Conservation (phyloP, 2,888 invertebrate genomes). For the Eueremaeus valkanovi region DNA sequence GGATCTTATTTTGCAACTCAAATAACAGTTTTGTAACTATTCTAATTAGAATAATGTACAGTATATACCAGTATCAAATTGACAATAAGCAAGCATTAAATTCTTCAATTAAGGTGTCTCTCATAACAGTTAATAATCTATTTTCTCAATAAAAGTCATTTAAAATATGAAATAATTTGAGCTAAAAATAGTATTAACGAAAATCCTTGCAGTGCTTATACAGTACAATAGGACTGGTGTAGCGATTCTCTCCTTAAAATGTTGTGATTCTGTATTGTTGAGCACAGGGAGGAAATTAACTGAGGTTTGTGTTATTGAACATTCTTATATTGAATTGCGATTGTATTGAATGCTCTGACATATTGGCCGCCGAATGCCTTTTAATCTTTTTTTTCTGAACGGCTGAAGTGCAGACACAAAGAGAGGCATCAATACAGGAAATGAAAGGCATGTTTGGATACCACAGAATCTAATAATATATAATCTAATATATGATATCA, state of each 20-base stretch:
- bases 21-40: too few relatives aligned
- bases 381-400: neutral
- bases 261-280: constrained; percentile 16
- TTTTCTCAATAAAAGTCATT: too few relatives aligned
- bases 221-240: neutral
- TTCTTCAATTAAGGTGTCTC: too few relatives aligned
- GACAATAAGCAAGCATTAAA: too few relatives aligned
- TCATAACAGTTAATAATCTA: too few relatives aligned
- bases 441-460: constrained; percentile 24
- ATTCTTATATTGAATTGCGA: constrained; percentile 15
- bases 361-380: constrained; percentile 27
- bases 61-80: too few relatives aligned
- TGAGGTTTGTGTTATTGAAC: constrained; percentile 34
- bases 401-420: neutral
- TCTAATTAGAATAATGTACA: too few relatives aligned
- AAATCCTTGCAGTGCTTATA: neutral
- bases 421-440: neutral
- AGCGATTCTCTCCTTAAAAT: neutral
- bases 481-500: constrained; percentile 16
- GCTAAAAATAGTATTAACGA: neutral
- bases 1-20: too few relatives aligned
- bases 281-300: constrained; percentile 34
- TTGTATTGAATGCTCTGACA: constrained; percentile 18
- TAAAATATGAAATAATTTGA: neutral
- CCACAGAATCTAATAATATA: constrained; percentile 24